phyloP scores from a whole-genome alignment of 2,113 vertebrate species.

The Halichoerus grypus region DNA sequence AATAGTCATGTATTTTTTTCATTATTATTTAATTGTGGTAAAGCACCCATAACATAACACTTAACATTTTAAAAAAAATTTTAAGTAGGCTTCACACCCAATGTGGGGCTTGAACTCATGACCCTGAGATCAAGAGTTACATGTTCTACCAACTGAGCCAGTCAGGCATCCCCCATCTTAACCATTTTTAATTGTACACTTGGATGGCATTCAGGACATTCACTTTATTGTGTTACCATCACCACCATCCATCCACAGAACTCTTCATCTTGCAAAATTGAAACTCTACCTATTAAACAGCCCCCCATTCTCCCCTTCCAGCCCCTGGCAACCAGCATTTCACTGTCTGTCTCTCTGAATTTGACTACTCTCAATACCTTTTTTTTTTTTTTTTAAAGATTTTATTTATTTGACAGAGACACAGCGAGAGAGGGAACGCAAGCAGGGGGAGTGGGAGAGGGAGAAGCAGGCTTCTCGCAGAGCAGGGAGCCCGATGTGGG shows the following conservation, averaged over 20 bases:
- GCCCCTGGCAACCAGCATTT: not conserved
- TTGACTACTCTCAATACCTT: not conserved
- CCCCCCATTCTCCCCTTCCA: not conserved
- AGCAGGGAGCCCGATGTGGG: too few species aligned
- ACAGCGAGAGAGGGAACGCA: too few species aligned
- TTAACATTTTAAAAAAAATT: not conserved
- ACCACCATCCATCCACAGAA: not conserved
- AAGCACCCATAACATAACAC: not conserved
- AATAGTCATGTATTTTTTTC: not conserved
- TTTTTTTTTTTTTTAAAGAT: too few species aligned
- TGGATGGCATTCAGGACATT: not conserved
- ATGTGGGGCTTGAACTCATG: not conserved
- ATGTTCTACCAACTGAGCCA: not conserved
- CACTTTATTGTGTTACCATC: not conserved
- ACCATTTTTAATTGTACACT: not conserved
- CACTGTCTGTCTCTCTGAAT: not conserved
- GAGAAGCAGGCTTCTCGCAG: too few species aligned
- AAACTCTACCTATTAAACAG: not conserved
- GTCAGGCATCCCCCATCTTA: not conserved
- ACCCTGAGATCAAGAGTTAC: not conserved
- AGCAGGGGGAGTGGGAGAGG: too few species aligned
- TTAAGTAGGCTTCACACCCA: not conserved
- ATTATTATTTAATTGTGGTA: not conserved
- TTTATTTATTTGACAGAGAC: too few species aligned
- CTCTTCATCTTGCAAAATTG: not conserved